These are phyloP conservation scores for Iselma pallidipennis DNA, from an alignment of 2,888 invertebrate genomes.

Conservation along the genomic window DNA sequence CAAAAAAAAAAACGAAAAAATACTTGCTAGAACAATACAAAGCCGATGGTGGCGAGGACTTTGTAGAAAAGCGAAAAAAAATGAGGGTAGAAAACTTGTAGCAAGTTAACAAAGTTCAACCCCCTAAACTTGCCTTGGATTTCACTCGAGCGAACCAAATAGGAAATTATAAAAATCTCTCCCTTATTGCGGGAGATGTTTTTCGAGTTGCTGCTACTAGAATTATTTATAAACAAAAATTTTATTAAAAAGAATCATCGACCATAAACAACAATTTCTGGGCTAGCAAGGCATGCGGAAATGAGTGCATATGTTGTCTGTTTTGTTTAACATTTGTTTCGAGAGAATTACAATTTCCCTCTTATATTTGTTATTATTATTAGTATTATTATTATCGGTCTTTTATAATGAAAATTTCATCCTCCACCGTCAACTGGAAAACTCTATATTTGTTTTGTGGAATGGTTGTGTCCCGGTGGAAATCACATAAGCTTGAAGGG, in stretches of 20 bases:
- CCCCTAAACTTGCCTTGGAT: neutral
- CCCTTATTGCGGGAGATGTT: too few species aligned
- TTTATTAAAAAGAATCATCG: neutral
- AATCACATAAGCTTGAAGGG: slow-evolving; percentile 24
- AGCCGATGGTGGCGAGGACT: too few species aligned
- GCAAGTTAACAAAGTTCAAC: neutral
- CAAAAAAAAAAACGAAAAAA: neutral
- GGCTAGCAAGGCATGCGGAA: too few species aligned
- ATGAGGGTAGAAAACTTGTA: neutral
- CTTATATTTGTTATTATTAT: neutral
- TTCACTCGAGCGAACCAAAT: neutral
- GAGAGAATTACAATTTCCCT: neutral
- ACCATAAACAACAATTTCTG: slow-evolving; percentile 2
- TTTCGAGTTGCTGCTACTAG: too few species aligned
- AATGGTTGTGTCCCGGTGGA: slow-evolving; percentile 23
- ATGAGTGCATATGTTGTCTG: slow-evolving; percentile 6
- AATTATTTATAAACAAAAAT: neutral
- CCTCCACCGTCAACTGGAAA: slow-evolving; percentile 6
- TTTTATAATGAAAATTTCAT: slow-evolving; percentile 19
- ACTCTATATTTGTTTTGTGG: slow-evolving; percentile 17
- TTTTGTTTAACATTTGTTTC: neutral
- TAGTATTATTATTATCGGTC: slow-evolving; percentile 19
- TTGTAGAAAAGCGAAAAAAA: neutral
- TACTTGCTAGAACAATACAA: neutral
- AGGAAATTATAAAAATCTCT: neutral